A percentile compares a stretch with the other conserved stretches of the same genome.
These are phyloP conservation scores for Mastomys natalensis DNA, from an alignment of 2,113 vertebrate genomes.

Conservation along the genomic window DNA sequence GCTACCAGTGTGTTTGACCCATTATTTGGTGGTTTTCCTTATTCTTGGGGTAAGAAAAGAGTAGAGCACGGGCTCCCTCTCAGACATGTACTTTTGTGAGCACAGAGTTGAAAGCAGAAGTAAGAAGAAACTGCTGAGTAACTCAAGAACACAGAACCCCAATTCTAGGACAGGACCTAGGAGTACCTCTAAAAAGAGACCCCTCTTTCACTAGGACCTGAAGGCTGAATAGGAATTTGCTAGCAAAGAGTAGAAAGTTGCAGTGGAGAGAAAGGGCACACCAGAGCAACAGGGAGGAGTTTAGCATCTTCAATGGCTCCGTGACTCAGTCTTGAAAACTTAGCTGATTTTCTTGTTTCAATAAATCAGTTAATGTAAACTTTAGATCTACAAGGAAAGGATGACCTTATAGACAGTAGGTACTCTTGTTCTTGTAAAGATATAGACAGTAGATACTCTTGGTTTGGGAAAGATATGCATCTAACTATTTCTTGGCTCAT, in stretches of 20 bases:
- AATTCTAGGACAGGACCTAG: neutral
- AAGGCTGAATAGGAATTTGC: slow-evolving; percentile 50
- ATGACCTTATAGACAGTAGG: neutral
- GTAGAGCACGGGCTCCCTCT: neutral
- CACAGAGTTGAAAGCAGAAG: slow-evolving; percentile 10
- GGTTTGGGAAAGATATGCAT: neutral
- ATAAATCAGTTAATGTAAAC: slow-evolving; percentile 14
- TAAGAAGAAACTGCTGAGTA: neutral
- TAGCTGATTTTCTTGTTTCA: neutral
- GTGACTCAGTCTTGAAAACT: slow-evolving; percentile 54
- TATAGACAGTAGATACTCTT: neutral
- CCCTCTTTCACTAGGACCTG: slow-evolving; percentile 32
- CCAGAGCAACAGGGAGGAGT: neutral
- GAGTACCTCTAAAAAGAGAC: neutral
- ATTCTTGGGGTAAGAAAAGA: neutral
- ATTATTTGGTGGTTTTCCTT: neutral
- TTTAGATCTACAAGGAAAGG: neutral
- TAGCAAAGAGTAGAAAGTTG: neutral
- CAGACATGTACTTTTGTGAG: neutral
- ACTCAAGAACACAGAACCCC: neutral
- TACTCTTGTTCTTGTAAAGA: neutral
- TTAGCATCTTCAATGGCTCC: neutral
- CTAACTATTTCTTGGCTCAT: neutral
- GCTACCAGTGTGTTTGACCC: neutral
- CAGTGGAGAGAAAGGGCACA: neutral